Base-by-base conservation (phyloP, 2,113 vertebrate species). In the Pampusana beccarii region DNA sequence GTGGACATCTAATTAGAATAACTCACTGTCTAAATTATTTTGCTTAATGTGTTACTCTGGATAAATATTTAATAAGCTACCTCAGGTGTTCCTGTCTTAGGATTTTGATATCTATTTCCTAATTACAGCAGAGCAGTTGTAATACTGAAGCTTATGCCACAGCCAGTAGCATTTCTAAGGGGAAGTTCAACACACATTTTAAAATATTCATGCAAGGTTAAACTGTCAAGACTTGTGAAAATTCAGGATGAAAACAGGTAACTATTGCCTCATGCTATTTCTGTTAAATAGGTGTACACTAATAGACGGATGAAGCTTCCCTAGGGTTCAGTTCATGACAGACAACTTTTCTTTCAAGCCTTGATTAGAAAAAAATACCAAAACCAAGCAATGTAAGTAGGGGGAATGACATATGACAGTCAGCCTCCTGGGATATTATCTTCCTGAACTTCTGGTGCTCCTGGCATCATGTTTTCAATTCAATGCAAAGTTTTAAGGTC, bases 31-130 rank as follows among this genome's bases (percentile, higher is more conserved):
- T 95, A 70, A 78, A 89, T 92, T 88, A 92, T 91, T 85, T 57
- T 93, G 53, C 51, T 93, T 94, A 92, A 92, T 95, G 46, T 86
- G 81, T 78, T 94, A 74, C 86, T 95, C 57, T 88, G 90, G 91
- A 97, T 96, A 97, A 94, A 96, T 95, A 92, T 96, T 97, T 96
- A 95, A 96, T 95, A 94, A 81, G 92, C 38, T 93, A 83, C 94
- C 95, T 96, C 73, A 96, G 93, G 92, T 97, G 95, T 90, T 90
- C 77, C 71, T 93, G 90, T 69, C 79, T 62, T 84, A 86, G 65
- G 61, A 93, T 95, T 97, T 95, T 93, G 88, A 92, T 95, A 88
- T 87, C 61, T 95, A 25, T 93, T 92, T 95, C 92, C 87, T 95
- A 93, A 97, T 96, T 95, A 95, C 33, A 70, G 26, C 24, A 93